Conservation (phyloP, 2,797 vertebrate species). For the Pogonophryne albipinna region DNA sequence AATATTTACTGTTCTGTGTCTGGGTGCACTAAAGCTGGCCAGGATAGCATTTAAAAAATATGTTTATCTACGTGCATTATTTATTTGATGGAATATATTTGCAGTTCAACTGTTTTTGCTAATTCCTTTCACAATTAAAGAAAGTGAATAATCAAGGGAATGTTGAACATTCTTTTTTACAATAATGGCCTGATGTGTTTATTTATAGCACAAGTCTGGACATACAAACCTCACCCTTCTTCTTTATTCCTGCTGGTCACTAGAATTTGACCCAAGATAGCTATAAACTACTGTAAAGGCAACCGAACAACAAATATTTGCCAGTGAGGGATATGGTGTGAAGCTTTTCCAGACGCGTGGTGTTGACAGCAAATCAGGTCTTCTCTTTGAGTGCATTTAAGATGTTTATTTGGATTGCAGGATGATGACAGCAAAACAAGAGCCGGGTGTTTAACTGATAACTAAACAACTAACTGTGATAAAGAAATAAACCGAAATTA, state of each 20-base stretch:
- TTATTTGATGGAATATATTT: neutral
- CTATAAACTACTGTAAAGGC: too few relatives aligned
- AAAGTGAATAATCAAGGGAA: neutral
- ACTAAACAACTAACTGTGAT: too few relatives aligned
- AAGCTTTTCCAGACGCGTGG: too few relatives aligned
- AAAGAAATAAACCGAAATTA: too few relatives aligned
- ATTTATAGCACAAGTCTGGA: neutral
- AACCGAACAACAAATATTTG: too few relatives aligned
- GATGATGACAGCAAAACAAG: too few relatives aligned
- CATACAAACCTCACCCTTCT: neutral
- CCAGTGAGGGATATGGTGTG: too few relatives aligned
- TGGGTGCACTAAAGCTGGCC: neutral
- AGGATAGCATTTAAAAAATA: neutral
- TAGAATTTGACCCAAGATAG: constrained; percentile 22
- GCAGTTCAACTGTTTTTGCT: neutral
- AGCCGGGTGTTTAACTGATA: too few relatives aligned
- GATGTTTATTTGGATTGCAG: too few relatives aligned
- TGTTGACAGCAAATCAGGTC: too few relatives aligned
- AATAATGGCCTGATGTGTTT: neutral
- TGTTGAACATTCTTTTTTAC: neutral
- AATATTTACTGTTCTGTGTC: constrained; percentile 1
- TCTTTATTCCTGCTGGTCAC: neutral
- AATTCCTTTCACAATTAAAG: neutral
- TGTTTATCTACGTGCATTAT: neutral
- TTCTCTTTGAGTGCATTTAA: too few relatives aligned